Conservation (phyloP, 1,140 invertebrate species). For the Brachionus asplanchnoidis region DNA sequence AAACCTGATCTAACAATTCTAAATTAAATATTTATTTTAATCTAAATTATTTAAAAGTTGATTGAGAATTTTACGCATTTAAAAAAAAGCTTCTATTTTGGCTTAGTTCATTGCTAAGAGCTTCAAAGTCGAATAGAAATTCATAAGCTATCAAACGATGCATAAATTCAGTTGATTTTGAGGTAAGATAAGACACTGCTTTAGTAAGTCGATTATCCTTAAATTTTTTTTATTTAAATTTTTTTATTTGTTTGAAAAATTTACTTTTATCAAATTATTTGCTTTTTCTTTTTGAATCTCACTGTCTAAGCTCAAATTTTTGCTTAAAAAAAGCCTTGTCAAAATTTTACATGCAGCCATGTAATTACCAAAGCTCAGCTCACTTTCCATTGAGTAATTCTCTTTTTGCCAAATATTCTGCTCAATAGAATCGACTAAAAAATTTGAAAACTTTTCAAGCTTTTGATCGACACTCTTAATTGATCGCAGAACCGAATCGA, state of each 20-base stretch:
- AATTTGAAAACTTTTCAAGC: background rate
- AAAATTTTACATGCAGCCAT: background rate
- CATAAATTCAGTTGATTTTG: background rate
- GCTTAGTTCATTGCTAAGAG: background rate
- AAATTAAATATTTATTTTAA: background rate
- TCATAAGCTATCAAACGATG: background rate
- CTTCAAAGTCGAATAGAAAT: background rate
- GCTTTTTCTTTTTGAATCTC: background rate
- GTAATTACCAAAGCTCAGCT: background rate
- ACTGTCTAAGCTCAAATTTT: background rate
- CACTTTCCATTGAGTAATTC: background rate
- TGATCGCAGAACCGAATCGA: background rate
- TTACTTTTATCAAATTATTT: background rate
- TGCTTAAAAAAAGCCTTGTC: background rate
- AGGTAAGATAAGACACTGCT: background rate
- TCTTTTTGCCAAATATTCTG: slow-evolving; percentile 18
- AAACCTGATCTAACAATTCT: background rate
- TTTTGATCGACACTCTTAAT: background rate
- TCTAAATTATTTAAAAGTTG: background rate
- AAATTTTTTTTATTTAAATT: background rate
- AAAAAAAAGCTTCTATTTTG: background rate
- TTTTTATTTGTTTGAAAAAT: background rate
- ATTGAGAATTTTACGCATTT: background rate
- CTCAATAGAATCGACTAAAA: background rate
- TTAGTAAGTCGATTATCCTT: background rate